These are phyloP conservation scores for Amblyraja radiata DNA, from an alignment of 2,797 vertebrate species.

Conservation along the genomic window DNA sequence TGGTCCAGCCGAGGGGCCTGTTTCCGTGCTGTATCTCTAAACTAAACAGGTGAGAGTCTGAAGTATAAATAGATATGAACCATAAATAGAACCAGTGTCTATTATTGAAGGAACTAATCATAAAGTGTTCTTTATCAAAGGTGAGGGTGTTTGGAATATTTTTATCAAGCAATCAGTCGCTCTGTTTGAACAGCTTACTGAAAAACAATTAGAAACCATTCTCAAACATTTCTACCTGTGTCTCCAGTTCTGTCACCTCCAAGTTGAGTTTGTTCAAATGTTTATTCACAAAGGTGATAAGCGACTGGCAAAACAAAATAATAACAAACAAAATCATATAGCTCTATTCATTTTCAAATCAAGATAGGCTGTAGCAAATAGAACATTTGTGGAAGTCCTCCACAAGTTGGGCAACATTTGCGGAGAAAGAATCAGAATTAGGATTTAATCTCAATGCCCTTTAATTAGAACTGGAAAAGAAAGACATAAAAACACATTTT, in stretches of 20 bases:
- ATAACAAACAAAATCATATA: not conserved
- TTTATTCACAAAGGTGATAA: constrained; percentile 97
- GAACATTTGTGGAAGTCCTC: too few relatives aligned
- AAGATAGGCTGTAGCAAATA: too few relatives aligned
- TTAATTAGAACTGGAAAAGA: too few relatives aligned
- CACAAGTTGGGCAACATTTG: too few relatives aligned
- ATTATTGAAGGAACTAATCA: not conserved
- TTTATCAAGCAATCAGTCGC: not conserved
- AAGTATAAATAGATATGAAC: too few relatives aligned
- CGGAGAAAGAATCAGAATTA: too few relatives aligned
- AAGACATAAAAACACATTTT: too few relatives aligned
- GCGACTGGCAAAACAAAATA: constrained; percentile 62
- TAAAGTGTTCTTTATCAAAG: not conserved
- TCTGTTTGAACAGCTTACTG: not conserved
- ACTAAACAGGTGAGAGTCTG: too few relatives aligned
- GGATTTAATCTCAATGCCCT: too few relatives aligned
- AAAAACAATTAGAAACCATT: not conserved
- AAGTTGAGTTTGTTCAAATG: constrained; percentile 95
- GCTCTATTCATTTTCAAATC: not conserved
- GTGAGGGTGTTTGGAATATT: not conserved
- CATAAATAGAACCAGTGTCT: not conserved
- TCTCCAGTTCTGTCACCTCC: constrained; percentile 90
- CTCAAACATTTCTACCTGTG: constrained; percentile 65
- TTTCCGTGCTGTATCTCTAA: too few relatives aligned
- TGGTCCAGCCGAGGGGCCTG: too few relatives aligned